A percentile compares a stretch with the other conserved stretches of the same genome.
Evolutionary conservation across 2,888 invertebrate species (phyloP).

Genomic region (Rhopalosiphum nymphaeae): DNA sequence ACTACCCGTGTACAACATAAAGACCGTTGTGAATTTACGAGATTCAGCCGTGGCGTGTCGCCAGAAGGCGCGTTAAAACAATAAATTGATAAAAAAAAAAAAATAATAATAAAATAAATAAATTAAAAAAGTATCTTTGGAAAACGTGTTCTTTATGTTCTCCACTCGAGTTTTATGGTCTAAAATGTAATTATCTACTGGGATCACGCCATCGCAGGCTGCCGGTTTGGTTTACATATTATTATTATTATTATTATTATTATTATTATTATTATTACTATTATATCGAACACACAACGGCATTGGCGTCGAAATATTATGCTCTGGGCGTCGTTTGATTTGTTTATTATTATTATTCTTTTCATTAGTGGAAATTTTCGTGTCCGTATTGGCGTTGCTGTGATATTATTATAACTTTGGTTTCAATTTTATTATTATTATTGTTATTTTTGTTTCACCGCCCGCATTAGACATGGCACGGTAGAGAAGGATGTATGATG

Average conservation of each 20-base stretch:
- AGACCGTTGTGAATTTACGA: slow-evolving; percentile 47
- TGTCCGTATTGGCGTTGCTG: not conserved
- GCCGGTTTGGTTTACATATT: slow-evolving; percentile 23
- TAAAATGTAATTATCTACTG: slow-evolving; percentile 36
- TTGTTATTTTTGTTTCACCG: not conserved
- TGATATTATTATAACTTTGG: not conserved
- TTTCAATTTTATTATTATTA: not conserved
- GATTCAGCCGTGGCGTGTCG: slow-evolving; percentile 48
- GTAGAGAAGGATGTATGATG: not conserved
- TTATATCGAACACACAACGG: not conserved
- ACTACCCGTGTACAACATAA: not conserved
- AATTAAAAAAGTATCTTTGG: slow-evolving; percentile 9
- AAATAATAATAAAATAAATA: slow-evolving; percentile 16
- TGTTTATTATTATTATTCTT: slow-evolving; percentile 24
- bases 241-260: not conserved
- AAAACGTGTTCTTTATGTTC: slow-evolving; percentile 55
- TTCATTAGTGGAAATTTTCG: slow-evolving; percentile 16
- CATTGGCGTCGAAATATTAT: slow-evolving; percentile 37
- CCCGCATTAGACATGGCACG: not conserved
- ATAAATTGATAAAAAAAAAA: slow-evolving; percentile 57
- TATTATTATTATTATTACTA: not conserved
- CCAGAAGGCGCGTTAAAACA: slow-evolving; percentile 57
- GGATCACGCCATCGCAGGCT: slow-evolving; percentile 2
- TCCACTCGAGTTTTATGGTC: not conserved
- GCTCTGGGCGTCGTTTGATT: slow-evolving; percentile 11